Percentiles rank a stretch among this genome's conserved stretches.
Evolutionary conservation across 2,888 invertebrate species (phyloP).

Genomic region (Trimorus sp.): DNA sequence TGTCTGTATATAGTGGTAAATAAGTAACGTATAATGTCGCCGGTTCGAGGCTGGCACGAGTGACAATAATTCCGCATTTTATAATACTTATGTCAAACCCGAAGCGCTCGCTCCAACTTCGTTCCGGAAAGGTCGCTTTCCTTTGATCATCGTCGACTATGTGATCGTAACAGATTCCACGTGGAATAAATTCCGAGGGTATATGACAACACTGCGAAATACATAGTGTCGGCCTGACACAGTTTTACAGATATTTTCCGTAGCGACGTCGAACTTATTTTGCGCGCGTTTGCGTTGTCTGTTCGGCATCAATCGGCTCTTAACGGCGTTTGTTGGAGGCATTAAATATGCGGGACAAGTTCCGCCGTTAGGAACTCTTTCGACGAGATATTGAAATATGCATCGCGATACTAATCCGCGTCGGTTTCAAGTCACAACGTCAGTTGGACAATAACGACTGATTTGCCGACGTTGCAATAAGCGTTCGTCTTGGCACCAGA

Average conservation of each 20-base stretch:
- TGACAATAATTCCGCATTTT: constrained; percentile 63
- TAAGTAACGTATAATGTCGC: constrained; percentile 34
- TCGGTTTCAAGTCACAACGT: neutral
- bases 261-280: constrained; percentile 39
- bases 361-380: too few relatives aligned
- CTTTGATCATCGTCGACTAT: constrained; percentile 62
- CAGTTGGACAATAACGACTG: constrained; percentile 20
- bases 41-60: constrained; percentile 61
- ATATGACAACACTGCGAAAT: constrained; percentile 42
- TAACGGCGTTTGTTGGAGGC: constrained; percentile 23
- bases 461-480: neutral
- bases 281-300: constrained; percentile 6
- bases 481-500: too few relatives aligned
- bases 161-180: constrained; percentile 48
- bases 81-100: constrained; percentile 54
- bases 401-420: neutral
- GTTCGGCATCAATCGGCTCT: constrained; percentile 16
- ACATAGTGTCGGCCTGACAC: constrained; percentile 32
- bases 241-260: constrained; percentile 41
- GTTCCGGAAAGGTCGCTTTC: constrained; percentile 54
- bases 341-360: neutral
- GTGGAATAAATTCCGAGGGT: constrained; percentile 43
- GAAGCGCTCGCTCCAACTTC: constrained; percentile 59
- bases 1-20: constrained; percentile 42
- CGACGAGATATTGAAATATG: too few relatives aligned